These are phyloP conservation scores for Oceanodroma leucorhoa DNA, from an alignment of 2,797 vertebrate genomes.

Conservation along the genomic window DNA sequence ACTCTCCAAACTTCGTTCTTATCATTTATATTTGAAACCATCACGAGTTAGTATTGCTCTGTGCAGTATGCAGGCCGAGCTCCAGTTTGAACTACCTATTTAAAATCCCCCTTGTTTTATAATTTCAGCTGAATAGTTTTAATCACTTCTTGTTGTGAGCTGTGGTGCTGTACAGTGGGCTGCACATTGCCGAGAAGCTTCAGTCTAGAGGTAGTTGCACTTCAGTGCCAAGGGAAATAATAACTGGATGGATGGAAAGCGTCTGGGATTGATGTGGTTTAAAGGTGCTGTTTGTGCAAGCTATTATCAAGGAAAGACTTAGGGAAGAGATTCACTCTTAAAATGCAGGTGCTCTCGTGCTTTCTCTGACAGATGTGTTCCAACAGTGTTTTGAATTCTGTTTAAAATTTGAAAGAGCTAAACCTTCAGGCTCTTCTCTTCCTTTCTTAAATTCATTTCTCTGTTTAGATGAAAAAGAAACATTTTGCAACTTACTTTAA, in stretches of 20 bases:
- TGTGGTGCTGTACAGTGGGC: neutral
- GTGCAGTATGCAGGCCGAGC: neutral
- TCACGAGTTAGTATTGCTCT: neutral
- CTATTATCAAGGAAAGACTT: conserved; percentile 72
- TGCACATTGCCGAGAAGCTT: conserved; percentile 10
- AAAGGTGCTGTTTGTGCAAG: conserved; percentile 72
- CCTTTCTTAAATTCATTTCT: conserved; percentile 78
- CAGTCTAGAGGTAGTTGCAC: conserved; percentile 28
- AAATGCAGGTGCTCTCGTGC: conserved; percentile 74
- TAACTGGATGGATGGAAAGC: conserved; percentile 48
- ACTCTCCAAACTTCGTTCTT: neutral
- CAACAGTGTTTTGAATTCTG: conserved; percentile 75
- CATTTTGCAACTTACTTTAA: conserved; percentile 80
- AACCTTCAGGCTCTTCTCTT: conserved; percentile 76
- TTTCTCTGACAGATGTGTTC: conserved; percentile 73
- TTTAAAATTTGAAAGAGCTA: conserved; percentile 77
- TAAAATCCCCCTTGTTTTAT: conserved; percentile 2
- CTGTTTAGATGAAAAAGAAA: conserved; percentile 83
- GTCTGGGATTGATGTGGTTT: conserved; percentile 70
- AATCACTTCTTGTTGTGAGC: conserved; percentile 13
- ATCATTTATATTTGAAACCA: neutral
- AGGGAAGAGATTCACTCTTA: conserved; percentile 60
- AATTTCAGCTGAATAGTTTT: conserved; percentile 23
- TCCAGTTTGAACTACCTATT: neutral
- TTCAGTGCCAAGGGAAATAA: conserved; percentile 52